These are phyloP conservation scores for Drosophila aldrichi DNA, from an alignment of 2,888 invertebrate species.

Conservation along the genomic window DNA sequence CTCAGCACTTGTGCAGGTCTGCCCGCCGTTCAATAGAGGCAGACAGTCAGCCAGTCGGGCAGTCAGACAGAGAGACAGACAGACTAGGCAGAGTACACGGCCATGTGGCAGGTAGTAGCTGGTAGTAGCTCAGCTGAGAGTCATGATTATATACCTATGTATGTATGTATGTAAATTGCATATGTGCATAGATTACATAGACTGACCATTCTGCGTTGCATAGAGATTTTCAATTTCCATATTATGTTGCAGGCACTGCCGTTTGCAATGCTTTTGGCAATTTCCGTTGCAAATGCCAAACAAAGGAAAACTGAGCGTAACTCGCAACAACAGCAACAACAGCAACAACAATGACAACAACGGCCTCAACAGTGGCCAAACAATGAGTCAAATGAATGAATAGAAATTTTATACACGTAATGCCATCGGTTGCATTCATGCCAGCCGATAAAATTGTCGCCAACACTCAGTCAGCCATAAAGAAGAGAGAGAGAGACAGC, in stretches of 20 bases:
- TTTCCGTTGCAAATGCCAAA: conserved; percentile 62
- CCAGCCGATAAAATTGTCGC: conserved; percentile 52
- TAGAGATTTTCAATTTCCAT: conserved; percentile 62
- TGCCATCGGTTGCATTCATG: conserved; percentile 13
- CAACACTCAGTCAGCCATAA: neutral
- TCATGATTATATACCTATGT: conserved; percentile 9
- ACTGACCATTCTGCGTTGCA: conserved; percentile 35
- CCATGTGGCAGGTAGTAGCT: conserved; percentile 4
- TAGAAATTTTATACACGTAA: conserved; percentile 28
- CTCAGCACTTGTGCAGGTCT: conserved; percentile 12
- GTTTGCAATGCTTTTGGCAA: conserved; percentile 49
- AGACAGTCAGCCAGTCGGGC: neutral
- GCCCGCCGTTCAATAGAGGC: conserved; percentile 12
- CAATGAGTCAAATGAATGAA: conserved; percentile 59
- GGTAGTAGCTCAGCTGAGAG: neutral
- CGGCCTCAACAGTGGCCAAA: conserved; percentile 19
- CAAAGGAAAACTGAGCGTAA: conserved; percentile 48
- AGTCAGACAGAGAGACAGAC: neutral
- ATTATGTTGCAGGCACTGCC: conserved; percentile 42
- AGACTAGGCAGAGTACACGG: neutral
- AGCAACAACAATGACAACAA: too few relatives aligned
- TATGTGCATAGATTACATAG: neutral
- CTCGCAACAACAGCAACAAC: conserved; percentile 29
- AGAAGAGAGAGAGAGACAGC: neutral
- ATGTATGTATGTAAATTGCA: neutral